These are phyloP conservation scores for Anagrus nilaparvatae DNA, from an alignment of 1,140 invertebrate genomes.

Conservation along the genomic window DNA sequence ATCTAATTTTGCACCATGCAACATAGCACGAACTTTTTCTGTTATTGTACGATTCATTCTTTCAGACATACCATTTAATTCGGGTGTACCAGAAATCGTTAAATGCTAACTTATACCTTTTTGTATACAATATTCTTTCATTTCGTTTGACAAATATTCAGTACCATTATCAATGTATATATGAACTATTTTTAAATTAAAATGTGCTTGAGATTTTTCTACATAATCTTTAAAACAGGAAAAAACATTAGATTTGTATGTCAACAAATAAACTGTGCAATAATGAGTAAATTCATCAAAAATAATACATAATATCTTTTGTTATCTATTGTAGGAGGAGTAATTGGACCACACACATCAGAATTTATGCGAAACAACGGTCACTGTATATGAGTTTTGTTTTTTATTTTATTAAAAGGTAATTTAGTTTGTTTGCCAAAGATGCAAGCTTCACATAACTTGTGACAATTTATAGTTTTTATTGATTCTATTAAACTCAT, in stretches of 20 bases:
- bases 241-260: constrained; percentile 15
- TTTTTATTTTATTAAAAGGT: constrained; percentile 19
- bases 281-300: constrained; percentile 15
- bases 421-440: constrained; percentile 19
- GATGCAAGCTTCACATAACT: too few species aligned
- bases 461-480: too few species aligned
- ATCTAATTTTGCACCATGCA: constrained; percentile 25
- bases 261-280: constrained; percentile 13
- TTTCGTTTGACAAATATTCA: constrained; percentile 35
- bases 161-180: constrained; percentile 37
- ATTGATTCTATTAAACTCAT: too few species aligned
- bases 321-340: constrained; percentile 10
- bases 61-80: constrained; percentile 44
- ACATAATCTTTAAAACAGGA: constrained; percentile 8
- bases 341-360: too few species aligned
- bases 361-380: constrained; percentile 20
- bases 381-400: constrained; percentile 12
- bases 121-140: constrained; percentile 32
- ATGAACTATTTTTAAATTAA: constrained; percentile 3
- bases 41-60: constrained; percentile 38
- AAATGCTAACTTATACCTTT: constrained; percentile 41
- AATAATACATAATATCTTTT: constrained; percentile 17
- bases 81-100: constrained; percentile 38
- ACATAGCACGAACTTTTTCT: constrained; percentile 34
- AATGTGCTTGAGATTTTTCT: constrained; percentile 19